Conservation (phyloP, 2,797 vertebrate species). For the Orientallactaga sibirica region DNA sequence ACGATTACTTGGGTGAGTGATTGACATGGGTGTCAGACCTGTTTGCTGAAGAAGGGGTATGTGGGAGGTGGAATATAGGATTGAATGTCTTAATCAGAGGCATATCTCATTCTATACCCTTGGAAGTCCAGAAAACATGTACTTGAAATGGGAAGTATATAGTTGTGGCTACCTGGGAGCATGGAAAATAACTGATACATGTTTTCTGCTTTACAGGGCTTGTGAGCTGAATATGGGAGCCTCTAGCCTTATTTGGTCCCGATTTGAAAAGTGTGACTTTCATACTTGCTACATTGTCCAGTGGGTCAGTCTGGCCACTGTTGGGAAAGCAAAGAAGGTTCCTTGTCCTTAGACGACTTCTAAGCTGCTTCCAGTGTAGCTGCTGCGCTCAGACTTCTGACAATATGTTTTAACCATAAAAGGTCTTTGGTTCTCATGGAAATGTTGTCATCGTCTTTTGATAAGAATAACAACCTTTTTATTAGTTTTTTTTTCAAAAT, state of each 20-base stretch:
- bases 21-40: not conserved
- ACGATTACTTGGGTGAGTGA: slow-evolving; percentile 95
- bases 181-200: not conserved
- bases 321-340: not conserved
- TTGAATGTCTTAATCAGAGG: not conserved
- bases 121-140: not conserved
- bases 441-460: slow-evolving; percentile 1
- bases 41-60: not conserved
- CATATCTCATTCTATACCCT: not conserved
- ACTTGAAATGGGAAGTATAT: not conserved
- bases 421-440: not conserved
- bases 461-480: slow-evolving; percentile 9
- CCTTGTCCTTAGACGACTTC: not conserved
- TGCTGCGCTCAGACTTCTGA: not conserved
- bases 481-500: not conserved
- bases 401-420: slow-evolving; percentile 50
- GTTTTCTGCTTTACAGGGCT: slow-evolving; percentile 78
- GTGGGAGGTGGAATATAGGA: not conserved
- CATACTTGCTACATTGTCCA: not conserved
- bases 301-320: not conserved
- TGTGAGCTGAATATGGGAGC: slow-evolving; percentile 79
- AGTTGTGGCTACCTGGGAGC: not conserved
- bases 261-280: not conserved
- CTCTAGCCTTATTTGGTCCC: not conserved
- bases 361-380: not conserved